phyloP scores from a whole-genome alignment of 2,113 vertebrate genomes.

The Raja brachyura region DNA sequence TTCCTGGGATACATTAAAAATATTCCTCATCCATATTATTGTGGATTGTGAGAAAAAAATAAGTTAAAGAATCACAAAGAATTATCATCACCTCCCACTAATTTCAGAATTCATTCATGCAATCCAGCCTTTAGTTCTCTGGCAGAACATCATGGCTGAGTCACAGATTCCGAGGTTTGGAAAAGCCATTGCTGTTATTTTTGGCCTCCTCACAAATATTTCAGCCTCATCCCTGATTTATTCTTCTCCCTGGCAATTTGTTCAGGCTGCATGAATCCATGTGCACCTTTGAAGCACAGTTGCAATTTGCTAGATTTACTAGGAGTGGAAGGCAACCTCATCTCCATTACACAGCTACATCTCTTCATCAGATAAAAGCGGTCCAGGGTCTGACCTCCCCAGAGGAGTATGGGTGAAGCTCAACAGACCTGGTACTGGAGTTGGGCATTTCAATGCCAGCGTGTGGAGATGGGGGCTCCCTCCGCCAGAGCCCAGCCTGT shows the following conservation, averaged over 20 bases:
- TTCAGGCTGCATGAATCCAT: not conserved
- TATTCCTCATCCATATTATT: too few species aligned
- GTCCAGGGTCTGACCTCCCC: too few species aligned
- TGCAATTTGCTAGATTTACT: not conserved
- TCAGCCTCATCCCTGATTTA: not conserved
- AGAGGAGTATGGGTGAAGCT: too few species aligned
- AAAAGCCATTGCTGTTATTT: not conserved
- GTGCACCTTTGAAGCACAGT: not conserved
- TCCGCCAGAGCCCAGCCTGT: too few species aligned
- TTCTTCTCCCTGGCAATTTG: not conserved
- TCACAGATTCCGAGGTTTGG: not conserved
- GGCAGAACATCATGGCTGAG: not conserved
- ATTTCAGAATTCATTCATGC: not conserved
- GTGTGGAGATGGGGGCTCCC: too few species aligned
- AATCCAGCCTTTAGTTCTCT: not conserved
- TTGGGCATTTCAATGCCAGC: too few species aligned
- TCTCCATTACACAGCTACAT: too few species aligned
- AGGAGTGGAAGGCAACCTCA: too few species aligned
- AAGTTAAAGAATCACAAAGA: not conserved
- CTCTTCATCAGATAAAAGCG: too few species aligned
- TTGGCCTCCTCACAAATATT: not conserved
- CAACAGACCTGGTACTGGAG: too few species aligned
- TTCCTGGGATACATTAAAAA: not conserved
- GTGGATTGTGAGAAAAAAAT: not conserved
- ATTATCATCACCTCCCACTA: not conserved